phyloP scores from a whole-genome alignment of 1,140 invertebrate genomes.

The Aplysia californica region DNA sequence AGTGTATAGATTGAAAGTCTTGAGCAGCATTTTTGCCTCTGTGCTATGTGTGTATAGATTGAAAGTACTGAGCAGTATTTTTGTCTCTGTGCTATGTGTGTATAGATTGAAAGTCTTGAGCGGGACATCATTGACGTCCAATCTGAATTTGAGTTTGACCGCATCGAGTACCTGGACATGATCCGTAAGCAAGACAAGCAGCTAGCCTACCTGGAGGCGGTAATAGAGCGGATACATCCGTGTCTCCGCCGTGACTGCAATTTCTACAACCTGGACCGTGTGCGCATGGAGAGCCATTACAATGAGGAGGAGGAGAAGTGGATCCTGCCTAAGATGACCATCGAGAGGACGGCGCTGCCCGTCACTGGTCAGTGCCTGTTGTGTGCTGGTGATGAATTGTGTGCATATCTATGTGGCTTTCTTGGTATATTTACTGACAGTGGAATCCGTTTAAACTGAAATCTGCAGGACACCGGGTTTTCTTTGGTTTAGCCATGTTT shows the following conservation, averaged over 20 bases:
- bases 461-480: too few relatives aligned
- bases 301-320: conserved; percentile 81
- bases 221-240: conserved; percentile 79
- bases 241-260: conserved; percentile 81
- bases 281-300: conserved; percentile 80
- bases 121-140: conserved; percentile 83
- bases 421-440: background rate
- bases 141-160: conserved; percentile 85
- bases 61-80: too few relatives aligned
- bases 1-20: too few relatives aligned
- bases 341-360: conserved; percentile 77
- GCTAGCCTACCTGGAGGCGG: conserved; percentile 74
- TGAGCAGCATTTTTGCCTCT: too few relatives aligned
- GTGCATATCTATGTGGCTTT: conserved; percentile 1
- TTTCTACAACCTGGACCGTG: conserved; percentile 71
- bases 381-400: background rate
- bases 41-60: too few relatives aligned
- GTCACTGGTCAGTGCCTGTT: conserved; percentile 60
- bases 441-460: too few relatives aligned
- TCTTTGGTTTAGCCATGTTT: too few relatives aligned
- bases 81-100: too few relatives aligned
- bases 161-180: conserved; percentile 87
- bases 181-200: conserved; percentile 82
- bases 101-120: conserved; percentile 57
- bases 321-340: conserved; percentile 77